Conservation (phyloP, 2,888 invertebrate genomes). For the Tachina lurida region DNA sequence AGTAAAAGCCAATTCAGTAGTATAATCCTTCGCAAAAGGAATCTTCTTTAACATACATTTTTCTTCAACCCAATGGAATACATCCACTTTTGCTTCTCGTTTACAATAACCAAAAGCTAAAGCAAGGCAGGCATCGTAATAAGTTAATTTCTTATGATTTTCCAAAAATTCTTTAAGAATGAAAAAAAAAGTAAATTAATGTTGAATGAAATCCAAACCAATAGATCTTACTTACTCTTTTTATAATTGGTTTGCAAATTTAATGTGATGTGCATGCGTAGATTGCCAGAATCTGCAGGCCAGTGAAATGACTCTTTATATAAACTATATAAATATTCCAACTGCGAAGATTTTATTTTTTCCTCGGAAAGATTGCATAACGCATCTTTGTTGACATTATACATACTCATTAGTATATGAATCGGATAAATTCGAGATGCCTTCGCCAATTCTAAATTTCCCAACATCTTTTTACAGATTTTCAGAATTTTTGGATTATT, state of each 20-base stretch:
- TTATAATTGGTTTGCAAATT: constrained; percentile 79
- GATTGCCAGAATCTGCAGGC: constrained; percentile 59
- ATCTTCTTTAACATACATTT: constrained; percentile 70
- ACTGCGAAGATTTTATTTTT: constrained; percentile 57
- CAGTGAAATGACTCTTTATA: constrained; percentile 76
- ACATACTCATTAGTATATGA: constrained; percentile 75
- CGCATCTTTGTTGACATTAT: constrained; percentile 43
- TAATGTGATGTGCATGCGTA: constrained; percentile 79
- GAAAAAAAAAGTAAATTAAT: constrained; percentile 18
- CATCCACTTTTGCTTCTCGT: constrained; percentile 75
- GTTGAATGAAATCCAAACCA: background rate
- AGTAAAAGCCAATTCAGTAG: constrained; percentile 12
- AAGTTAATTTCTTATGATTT: constrained; percentile 75
- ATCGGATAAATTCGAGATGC: constrained; percentile 77
- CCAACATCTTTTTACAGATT: constrained; percentile 70
- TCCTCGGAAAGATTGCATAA: constrained; percentile 42
- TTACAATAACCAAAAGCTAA: constrained; percentile 80
- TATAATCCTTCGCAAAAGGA: background rate
- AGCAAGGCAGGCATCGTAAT: constrained; percentile 78
- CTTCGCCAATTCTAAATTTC: constrained; percentile 72
- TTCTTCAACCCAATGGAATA: constrained; percentile 76
- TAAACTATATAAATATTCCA: constrained; percentile 71
- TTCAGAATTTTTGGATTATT: constrained; percentile 70
- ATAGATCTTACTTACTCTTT: constrained; percentile 75
- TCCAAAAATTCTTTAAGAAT: constrained; percentile 73